Evolutionary conservation across 1,140 invertebrate genomes (phyloP).

Genomic region (Bathynomus jamesi): DNA sequence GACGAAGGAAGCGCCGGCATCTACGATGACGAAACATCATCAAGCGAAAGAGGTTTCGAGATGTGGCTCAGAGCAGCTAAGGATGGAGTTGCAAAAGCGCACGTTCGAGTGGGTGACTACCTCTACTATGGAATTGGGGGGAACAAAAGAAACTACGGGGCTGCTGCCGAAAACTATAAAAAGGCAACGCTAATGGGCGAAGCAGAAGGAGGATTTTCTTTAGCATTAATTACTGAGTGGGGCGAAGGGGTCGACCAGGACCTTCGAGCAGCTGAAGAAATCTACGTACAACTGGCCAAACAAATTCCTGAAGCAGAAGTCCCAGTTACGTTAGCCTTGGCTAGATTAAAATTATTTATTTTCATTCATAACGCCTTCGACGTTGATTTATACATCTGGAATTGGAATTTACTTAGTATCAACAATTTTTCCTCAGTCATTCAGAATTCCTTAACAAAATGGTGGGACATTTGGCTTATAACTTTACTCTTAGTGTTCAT

Average conservation of each 20-base stretch:
- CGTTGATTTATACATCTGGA: too few species aligned
- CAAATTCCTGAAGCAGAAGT: not conserved
- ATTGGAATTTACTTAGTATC: too few species aligned
- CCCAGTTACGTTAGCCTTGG: not conserved
- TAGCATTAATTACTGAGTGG: slow-evolving; percentile 10
- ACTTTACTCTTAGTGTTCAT: too few species aligned
- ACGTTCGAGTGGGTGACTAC: slow-evolving; percentile 4
- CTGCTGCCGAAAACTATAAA: not conserved
- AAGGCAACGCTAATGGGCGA: slow-evolving; percentile 5
- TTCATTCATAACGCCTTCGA: not conserved
- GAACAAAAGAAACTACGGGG: not conserved
- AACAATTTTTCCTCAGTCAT: too few species aligned
- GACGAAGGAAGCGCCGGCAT: not conserved
- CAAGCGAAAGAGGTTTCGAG: not conserved
- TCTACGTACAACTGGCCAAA: not conserved
- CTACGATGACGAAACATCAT: not conserved
- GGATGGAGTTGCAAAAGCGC: not conserved
- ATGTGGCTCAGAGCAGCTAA: slow-evolving; percentile 10
- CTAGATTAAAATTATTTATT: slow-evolving; percentile 3
- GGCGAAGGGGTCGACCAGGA: slow-evolving; percentile 10
- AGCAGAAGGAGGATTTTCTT: slow-evolving; percentile 5
- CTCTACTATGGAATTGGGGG: slow-evolving; percentile 8
- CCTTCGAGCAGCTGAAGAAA: not conserved
- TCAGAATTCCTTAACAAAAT: too few species aligned
- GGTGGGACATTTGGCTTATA: too few species aligned